Percentiles rank a stretch among this genome's conserved stretches.
phyloP scores from a whole-genome alignment of 2,113 vertebrate genomes.

The Uria aalge region DNA sequence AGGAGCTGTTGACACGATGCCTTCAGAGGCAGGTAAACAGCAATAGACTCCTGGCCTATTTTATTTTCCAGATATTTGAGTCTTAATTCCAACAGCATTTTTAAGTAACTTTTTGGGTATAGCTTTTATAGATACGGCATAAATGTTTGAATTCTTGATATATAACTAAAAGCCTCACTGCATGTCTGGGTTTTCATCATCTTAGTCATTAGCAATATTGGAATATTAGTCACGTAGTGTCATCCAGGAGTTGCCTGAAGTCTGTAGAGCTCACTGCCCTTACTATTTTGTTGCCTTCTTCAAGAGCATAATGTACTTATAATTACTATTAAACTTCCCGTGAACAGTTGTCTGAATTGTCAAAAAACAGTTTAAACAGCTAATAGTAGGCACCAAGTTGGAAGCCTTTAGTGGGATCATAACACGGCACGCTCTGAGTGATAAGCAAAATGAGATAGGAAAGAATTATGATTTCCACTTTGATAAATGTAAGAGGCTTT shows the following conservation, averaged over 20 bases:
- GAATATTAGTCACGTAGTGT: not conserved
- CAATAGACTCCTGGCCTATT: not conserved
- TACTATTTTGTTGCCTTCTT: not conserved
- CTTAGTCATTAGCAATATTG: slow-evolving; percentile 6
- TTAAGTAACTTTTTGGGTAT: not conserved
- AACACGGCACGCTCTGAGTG: not conserved
- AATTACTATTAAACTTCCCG: not conserved
- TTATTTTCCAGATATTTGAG: not conserved
- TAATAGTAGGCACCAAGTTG: not conserved
- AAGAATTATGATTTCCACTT: not conserved
- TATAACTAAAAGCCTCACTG: not conserved
- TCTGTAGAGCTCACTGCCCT: not conserved
- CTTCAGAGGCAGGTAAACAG: not conserved
- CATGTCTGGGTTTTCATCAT: slow-evolving; percentile 10
- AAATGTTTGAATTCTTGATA: not conserved
- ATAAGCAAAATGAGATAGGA: not conserved
- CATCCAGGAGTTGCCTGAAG: slow-evolving; percentile 11
- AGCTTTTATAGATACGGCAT: not conserved
- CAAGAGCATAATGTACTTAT: not conserved
- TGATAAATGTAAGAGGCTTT: not conserved
- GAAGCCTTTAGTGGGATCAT: not conserved
- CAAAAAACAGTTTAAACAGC: not conserved
- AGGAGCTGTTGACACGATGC: not conserved
- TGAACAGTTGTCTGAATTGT: not conserved
- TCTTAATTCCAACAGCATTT: not conserved